A percentile compares a stretch with the other conserved stretches of the same genome.
phyloP scores from a whole-genome alignment of 30 jellyfish, hydroid and myxozoan species.

The Hydractinia symbiolongicarpus region DNA sequence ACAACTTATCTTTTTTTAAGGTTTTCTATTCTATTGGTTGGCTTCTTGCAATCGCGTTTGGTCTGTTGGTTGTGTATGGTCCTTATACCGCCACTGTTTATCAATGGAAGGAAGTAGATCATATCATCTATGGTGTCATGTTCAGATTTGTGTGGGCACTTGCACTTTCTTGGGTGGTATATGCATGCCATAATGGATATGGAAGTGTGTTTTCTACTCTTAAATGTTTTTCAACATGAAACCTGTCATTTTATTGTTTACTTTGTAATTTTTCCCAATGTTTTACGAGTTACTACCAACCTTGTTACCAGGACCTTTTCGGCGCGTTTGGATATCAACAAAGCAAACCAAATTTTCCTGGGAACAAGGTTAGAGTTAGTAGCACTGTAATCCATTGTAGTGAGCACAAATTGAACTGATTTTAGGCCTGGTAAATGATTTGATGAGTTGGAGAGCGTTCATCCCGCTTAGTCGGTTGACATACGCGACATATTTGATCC shows the following conservation, averaged over 20 bases:
- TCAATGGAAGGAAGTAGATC: conserved; percentile 18
- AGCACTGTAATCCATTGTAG: too few species aligned
- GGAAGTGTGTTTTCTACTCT: conserved; percentile 12
- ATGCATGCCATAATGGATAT: conserved; percentile 38
- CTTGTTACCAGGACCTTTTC: not conserved
- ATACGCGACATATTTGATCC: conserved; percentile 70
- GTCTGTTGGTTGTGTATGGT: conserved; percentile 38
- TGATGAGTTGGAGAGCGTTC: conserved; percentile 78
- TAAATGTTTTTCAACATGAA: not conserved
- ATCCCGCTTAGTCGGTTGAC: conserved; percentile 85
- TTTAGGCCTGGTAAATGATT: conserved; percentile 54
- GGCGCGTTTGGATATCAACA: too few species aligned
- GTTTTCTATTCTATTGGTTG: conserved; percentile 19
- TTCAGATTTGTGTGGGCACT: conserved; percentile 40
- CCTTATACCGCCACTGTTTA: conserved; percentile 22
- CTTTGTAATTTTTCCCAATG: not conserved
- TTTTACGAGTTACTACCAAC: not conserved
- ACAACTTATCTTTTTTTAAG: not conserved
- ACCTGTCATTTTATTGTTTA: not conserved
- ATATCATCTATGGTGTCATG: conserved; percentile 21
- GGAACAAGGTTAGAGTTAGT: too few species aligned
- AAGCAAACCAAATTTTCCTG: too few species aligned
- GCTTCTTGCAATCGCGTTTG: conserved; percentile 25
- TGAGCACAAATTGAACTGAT: too few species aligned
- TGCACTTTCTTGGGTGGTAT: conserved; percentile 32